phyloP scores from a whole-genome alignment of 64 coral and sea anemone genomes.

The Porites lutea region DNA sequence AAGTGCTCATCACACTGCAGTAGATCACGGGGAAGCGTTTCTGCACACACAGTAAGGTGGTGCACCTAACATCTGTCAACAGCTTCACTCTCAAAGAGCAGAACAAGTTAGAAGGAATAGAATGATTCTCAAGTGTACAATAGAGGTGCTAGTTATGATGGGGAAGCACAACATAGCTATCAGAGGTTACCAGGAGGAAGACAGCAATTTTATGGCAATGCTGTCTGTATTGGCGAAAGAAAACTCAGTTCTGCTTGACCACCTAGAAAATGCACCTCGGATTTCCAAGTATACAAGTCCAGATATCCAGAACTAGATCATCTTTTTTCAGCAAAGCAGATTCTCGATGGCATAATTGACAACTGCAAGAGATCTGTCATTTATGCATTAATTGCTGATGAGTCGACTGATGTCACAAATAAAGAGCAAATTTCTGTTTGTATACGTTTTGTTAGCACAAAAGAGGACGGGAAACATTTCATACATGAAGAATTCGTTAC shows the following conservation, averaged over 20 bases:
- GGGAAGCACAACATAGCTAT: constrained; percentile 70
- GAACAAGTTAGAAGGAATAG: constrained; percentile 53
- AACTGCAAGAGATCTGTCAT: constrained; percentile 50
- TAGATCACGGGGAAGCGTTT: constrained; percentile 29
- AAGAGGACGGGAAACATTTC: constrained; percentile 50
- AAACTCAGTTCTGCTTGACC: constrained; percentile 59
- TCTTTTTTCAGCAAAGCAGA: constrained; percentile 43
- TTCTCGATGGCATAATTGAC: constrained; percentile 43
- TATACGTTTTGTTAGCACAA: constrained; percentile 62
- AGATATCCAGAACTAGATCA: constrained; percentile 55
- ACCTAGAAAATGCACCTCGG: constrained; percentile 54
- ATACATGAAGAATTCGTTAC: constrained; percentile 62
- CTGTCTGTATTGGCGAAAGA: constrained; percentile 51
- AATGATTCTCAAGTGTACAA: constrained; percentile 61
- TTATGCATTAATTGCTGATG: constrained; percentile 60
- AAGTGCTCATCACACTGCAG: constrained; percentile 60
- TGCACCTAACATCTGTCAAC: constrained; percentile 59
- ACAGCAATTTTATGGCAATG: constrained; percentile 65
- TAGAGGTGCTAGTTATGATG: constrained; percentile 61
- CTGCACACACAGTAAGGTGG: constrained; percentile 37
- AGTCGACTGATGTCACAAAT: constrained; percentile 68
- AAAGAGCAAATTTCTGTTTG: constrained; percentile 75
- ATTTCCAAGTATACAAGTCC: constrained; percentile 64
- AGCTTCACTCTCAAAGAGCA: constrained; percentile 49
- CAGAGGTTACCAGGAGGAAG: constrained; percentile 55